These are phyloP conservation scores for Mola mola DNA, from an alignment of 2,113 vertebrate species.

Conservation along the genomic window DNA sequence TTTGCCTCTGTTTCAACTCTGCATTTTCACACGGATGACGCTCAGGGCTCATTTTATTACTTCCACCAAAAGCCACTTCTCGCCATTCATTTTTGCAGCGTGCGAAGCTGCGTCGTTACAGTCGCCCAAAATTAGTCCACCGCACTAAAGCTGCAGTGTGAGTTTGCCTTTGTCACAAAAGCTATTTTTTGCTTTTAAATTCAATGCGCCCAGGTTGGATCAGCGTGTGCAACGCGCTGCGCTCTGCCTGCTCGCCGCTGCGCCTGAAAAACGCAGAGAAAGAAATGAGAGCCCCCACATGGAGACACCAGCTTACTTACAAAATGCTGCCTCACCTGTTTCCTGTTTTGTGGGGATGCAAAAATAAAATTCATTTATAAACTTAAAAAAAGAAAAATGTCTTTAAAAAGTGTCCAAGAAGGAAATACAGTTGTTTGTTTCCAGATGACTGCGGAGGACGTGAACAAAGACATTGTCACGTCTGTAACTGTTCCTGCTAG, in stretches of 20 bases:
- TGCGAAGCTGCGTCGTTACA: constrained; percentile 20
- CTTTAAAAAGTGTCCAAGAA: too few species aligned
- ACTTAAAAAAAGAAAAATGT: not conserved
- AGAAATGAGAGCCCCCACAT: constrained; percentile 4
- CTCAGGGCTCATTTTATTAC: constrained; percentile 15
- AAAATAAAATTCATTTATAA: not conserved
- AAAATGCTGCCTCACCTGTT: not conserved
- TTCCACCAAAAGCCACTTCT: constrained; percentile 33
- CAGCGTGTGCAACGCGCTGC: not conserved
- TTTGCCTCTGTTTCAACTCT: not conserved
- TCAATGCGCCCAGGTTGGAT: constrained; percentile 26
- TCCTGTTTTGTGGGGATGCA: not conserved
- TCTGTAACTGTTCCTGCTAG: too few species aligned
- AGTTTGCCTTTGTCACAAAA: constrained; percentile 35
- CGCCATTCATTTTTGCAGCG: constrained; percentile 17
- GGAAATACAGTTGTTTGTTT: too few species aligned
- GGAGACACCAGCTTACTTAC: not conserved
- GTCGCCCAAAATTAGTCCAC: constrained; percentile 35
- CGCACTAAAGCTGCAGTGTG: constrained; percentile 29
- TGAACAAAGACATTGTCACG: too few species aligned
- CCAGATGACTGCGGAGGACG: too few species aligned
- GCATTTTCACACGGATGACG: constrained; percentile 1
- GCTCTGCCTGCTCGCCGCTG: constrained; percentile 16
- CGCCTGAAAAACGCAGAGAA: constrained; percentile 13
- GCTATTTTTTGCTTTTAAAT: constrained; percentile 41